These are phyloP conservation scores for Tipula vernalis DNA, from an alignment of 2,888 invertebrate species.

Conservation along the genomic window DNA sequence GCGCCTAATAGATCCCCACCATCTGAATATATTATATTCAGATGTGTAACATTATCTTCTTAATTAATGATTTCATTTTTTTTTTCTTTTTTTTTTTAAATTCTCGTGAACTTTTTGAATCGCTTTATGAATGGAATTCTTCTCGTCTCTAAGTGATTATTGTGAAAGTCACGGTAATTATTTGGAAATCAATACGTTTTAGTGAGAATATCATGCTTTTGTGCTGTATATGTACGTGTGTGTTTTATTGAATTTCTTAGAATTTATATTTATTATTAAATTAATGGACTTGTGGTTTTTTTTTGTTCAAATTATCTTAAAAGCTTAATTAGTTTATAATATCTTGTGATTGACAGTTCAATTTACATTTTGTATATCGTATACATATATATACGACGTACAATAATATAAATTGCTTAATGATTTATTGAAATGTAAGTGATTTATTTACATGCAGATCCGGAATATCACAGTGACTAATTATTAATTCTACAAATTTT, in stretches of 20 bases:
- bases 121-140: background rate
- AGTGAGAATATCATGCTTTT: background rate
- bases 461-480: background rate
- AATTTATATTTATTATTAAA: background rate
- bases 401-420: background rate
- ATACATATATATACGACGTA: background rate
- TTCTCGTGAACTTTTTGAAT: background rate
- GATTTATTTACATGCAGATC: background rate
- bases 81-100: too few species aligned
- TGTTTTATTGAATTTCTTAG: background rate
- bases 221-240: background rate
- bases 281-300: background rate
- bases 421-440: background rate
- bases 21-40: background rate
- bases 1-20: background rate
- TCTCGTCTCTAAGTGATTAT: background rate
- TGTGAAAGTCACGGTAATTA: conserved; percentile 4
- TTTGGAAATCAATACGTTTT: background rate
- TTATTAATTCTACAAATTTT: background rate
- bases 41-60: background rate
- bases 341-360: background rate
- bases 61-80: background rate
- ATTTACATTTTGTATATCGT: background rate
- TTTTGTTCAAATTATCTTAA: background rate
- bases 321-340: conserved; percentile 4